Percentiles rank a stretch among this genome's conserved stretches.
phyloP scores from a whole-genome alignment of 2,797 vertebrate species.

The Mormyrops boulengeri region DNA sequence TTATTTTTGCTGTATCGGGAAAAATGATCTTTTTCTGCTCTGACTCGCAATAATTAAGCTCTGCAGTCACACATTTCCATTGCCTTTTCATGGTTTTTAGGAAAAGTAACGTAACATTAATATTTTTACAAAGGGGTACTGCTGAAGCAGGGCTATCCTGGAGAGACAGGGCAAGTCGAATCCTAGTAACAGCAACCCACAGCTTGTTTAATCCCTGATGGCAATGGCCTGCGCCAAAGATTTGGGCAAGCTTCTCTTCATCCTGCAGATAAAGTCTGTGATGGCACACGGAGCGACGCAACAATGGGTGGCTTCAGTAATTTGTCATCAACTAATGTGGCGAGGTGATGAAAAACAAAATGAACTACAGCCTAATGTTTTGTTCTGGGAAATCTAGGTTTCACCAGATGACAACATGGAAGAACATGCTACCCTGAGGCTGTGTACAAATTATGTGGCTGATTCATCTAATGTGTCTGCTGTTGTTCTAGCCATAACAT shows the following conservation, averaged over 20 bases:
- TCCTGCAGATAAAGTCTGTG: not conserved
- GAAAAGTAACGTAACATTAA: not conserved
- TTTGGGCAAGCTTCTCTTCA: not conserved
- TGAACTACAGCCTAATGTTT: not conserved
- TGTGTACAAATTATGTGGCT: not conserved
- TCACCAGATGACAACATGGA: conserved; percentile 6
- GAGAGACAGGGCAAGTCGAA: not conserved
- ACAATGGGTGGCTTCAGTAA: not conserved
- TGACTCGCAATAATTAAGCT: not conserved
- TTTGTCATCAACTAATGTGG: not conserved
- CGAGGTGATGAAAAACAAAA: not conserved
- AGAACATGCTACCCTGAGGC: not conserved
- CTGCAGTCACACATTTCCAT: not conserved
- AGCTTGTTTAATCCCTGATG: not conserved
- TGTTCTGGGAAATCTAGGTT: not conserved
- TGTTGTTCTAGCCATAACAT: not conserved
- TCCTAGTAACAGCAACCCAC: not conserved
- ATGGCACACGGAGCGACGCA: no score
- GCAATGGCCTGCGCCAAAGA: not conserved
- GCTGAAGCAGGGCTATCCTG: not conserved
- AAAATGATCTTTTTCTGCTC: not conserved
- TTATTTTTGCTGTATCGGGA: not conserved
- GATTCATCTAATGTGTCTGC: not conserved
- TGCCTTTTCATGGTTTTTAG: not conserved
- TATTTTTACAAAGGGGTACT: not conserved